A percentile compares a stretch with the other conserved stretches of the same genome.
Evolutionary conservation across 2,797 vertebrate species (phyloP).

Genomic region (Lacerta agilis): DNA sequence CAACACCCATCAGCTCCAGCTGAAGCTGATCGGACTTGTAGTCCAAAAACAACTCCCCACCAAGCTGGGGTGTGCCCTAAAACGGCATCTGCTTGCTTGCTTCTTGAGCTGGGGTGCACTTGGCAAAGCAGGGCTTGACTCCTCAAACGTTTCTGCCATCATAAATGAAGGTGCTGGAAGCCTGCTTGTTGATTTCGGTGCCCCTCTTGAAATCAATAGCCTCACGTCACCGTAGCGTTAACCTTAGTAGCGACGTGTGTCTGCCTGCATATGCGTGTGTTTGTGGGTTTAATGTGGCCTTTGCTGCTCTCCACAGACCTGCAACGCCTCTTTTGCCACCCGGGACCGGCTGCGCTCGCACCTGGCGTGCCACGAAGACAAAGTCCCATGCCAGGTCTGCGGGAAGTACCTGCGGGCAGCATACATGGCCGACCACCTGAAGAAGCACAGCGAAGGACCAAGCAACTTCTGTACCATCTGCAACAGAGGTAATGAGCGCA

Average conservation of each 20-base stretch:
- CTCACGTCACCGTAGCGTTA: no score
- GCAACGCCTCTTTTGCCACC: slow-evolving; percentile 98
- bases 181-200: no score
- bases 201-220: no score
- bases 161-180: no score
- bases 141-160: no score
- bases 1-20: no score
- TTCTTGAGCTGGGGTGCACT: no score
- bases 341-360: slow-evolving; percentile 97
- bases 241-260: neutral
- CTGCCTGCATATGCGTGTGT: neutral
- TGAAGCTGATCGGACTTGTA: no score
- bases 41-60: no score
- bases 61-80: neutral
- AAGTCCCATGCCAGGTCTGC: slow-evolving; percentile 99
- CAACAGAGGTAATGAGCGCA: slow-evolving; percentile 92
- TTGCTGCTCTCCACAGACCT: slow-evolving; percentile 86
- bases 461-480: slow-evolving; percentile 99
- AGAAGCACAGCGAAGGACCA: slow-evolving; percentile 99
- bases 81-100: neutral
- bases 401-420: slow-evolving; percentile 97
- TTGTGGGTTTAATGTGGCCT: slow-evolving; percentile 48
- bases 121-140: no score
- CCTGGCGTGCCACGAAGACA: slow-evolving; percentile 98
- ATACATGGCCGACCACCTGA: slow-evolving; percentile 98